Base-by-base conservation (phyloP, 2,888 invertebrate species). In the Troides aeacus region DNA sequence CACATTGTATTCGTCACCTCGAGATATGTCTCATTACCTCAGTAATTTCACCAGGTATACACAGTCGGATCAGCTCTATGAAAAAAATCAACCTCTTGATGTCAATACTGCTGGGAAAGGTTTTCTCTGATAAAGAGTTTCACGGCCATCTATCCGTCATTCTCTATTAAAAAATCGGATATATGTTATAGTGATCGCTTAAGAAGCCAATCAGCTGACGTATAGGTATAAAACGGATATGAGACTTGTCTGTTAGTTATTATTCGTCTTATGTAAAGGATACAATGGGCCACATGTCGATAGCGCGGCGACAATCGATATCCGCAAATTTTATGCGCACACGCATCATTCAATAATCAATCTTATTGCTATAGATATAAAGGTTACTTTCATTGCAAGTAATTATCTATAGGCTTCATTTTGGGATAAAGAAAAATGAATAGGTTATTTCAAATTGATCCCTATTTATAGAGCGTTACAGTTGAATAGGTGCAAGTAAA, bases 231-330 rank as follows among this genome's bases (percentile, higher is more conserved):
- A 74, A 73, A 71, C 72, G 72, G 74, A 71, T 69, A 73, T 59
- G 60, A 64, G 68, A 64, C 66, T 64, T 71, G 69, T 71, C 73
- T 74, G 72, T 75, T 67, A 72, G 71, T 74, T 72, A 73, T 72
- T 72, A 70, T 72, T 73, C 75, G 71, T 71, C 74, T 72, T 73
- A 73, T 75, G 73, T 73, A 76, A 72, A 78, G 78, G 76, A 77
- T 76, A 78, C 75, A 75, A 75, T 75, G 74, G 71, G 71, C 71
- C 66, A 68, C 71, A 67, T 72, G 73, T 66, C 74, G 75, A 72
- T 76, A 73, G 60, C 64, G 46, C 59, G 71, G 66, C 73, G 72
- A 72, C 73, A 68, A 39, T 64, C 65, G 67, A 30, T 50, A 36
- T 57, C 71, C 46, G 64, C 66, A 61, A 70, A 61, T 59, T 66